Evolutionary conservation across 2,888 invertebrate species (phyloP), one percentile per base, ranked within the genome.

Genomic region (Mechanitis mazaeus): DNA sequence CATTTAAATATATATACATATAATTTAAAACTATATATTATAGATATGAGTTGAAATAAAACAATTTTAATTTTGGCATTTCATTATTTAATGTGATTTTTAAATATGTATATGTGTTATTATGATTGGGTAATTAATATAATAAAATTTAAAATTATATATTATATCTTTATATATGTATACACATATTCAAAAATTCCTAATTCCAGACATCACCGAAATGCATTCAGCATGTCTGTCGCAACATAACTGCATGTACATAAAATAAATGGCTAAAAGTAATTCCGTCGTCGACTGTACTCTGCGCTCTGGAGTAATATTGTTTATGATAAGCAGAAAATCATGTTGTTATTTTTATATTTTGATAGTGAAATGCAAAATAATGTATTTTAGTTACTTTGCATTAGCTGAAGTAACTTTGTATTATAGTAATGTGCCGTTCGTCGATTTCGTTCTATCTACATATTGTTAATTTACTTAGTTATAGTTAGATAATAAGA

Each of bases 321-420:
- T 85, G 84, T 85, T 87, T 86, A 87, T 85, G 86, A 73, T 86
- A 86, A 87, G 86, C 79, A 82, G 86, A 83, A 83, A 86, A 83
- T 85, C 86, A 85, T 87, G 87, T 86, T 76, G 75, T 75, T 78
- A 75, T 76, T 72, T 50, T 60, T 45, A 59, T 59, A 60, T 53
- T 54, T 64, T 57, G 59, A 59, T 62, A 33, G 54, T 46, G 46
- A 54, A 54, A 54, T 46, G 46, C 45, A 35, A 59, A 38, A 59
- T 59, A 59, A 59, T 59, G 33, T 54, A 7, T 58, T 31, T 50
- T 50, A 20, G 20, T 7, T 50, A 5, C 6, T 28, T 2, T 47
- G 47, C n/a, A 20, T 20, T 47, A 28, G 6, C 1, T 20, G 5
- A 50, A 50, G 31, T 31, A 31, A 31, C 31, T 31, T 50, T 31